A percentile compares a stretch with the other conserved stretches of the same genome.
These are phyloP conservation scores for Octopus sinensis DNA, from an alignment of 1,140 invertebrate genomes.

Conservation along the genomic window DNA sequence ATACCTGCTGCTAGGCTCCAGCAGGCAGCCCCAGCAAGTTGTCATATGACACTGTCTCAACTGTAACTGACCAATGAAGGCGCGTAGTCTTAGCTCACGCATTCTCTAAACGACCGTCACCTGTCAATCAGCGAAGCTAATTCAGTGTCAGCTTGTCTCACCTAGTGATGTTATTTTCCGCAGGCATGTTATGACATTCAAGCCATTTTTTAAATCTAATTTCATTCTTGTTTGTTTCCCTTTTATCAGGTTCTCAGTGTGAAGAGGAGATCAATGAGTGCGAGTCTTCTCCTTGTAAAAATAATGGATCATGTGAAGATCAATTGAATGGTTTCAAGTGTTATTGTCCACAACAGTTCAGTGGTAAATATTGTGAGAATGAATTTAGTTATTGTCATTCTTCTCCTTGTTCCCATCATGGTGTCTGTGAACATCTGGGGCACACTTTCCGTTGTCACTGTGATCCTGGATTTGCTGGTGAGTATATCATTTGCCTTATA, in stretches of 20 bases:
- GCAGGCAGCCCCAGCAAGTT: no score
- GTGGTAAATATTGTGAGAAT: slow-evolving; percentile 50
- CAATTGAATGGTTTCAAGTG: slow-evolving; percentile 26
- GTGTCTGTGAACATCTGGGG: slow-evolving; percentile 72
- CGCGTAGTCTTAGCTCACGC: no score
- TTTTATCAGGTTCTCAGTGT: slow-evolving; percentile 17
- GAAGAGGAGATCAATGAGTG: slow-evolving; percentile 37
- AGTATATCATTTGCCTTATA: neutral
- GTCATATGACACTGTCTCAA: no score
- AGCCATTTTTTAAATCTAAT: neutral
- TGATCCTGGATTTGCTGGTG: slow-evolving; percentile 55
- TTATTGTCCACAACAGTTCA: slow-evolving; percentile 29
- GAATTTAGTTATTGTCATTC: slow-evolving; percentile 37
- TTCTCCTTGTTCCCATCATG: neutral
- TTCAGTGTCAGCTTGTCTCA: no score
- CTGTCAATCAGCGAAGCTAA: no score
- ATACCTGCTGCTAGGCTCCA: no score
- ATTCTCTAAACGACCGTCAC: no score
- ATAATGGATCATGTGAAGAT: slow-evolving; percentile 26
- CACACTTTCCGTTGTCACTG: slow-evolving; percentile 95
- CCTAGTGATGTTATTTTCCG: no score
- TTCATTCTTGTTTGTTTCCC: slow-evolving; percentile 8
- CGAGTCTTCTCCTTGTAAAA: slow-evolving; percentile 27
- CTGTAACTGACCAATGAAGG: no score
- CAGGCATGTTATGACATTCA: no score